Conservation (phyloP, 1,140 invertebrate genomes). For the Phymastichus coffea region DNA sequence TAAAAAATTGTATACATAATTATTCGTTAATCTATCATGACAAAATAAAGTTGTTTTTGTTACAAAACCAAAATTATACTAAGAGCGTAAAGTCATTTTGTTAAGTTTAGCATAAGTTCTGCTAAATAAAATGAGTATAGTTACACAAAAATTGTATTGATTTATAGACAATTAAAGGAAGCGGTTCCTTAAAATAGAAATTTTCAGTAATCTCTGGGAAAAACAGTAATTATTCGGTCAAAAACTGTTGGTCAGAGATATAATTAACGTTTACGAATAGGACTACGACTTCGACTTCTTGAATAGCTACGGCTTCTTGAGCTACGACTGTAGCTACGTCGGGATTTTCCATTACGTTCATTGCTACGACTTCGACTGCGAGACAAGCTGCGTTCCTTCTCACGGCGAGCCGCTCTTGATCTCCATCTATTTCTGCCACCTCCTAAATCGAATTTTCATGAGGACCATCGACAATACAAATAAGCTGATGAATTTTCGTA, state of each 20-base stretch:
- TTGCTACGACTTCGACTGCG: conserved; percentile 52
- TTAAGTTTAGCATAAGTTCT: conserved; percentile 1
- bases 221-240: too few relatives aligned
- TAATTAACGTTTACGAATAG: conserved; percentile 19
- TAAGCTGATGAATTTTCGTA: too few relatives aligned
- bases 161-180: too few relatives aligned
- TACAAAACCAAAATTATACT: conserved; percentile 9
- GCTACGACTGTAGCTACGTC: conserved; percentile 52
- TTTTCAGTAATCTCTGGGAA: too few relatives aligned
- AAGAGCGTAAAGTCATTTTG: conserved; percentile 19
- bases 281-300: conserved; percentile 26
- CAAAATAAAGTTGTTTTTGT: conserved; percentile 14
- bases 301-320: conserved; percentile 49
- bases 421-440: conserved; percentile 54
- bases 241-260: too few relatives aligned
- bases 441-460: too few relatives aligned
- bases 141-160: too few relatives aligned
- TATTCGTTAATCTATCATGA: conserved; percentile 20
- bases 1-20: conserved; percentile 20
- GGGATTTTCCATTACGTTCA: conserved; percentile 49
- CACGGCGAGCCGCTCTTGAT: conserved; percentile 40
- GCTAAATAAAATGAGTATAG: not conserved
- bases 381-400: conserved; percentile 49
- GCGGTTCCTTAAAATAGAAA: too few relatives aligned
- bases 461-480: too few relatives aligned